Evolutionary conservation across 1,140 invertebrate species (phyloP).

Genomic region (Ptiloglossa arizonensis): DNA sequence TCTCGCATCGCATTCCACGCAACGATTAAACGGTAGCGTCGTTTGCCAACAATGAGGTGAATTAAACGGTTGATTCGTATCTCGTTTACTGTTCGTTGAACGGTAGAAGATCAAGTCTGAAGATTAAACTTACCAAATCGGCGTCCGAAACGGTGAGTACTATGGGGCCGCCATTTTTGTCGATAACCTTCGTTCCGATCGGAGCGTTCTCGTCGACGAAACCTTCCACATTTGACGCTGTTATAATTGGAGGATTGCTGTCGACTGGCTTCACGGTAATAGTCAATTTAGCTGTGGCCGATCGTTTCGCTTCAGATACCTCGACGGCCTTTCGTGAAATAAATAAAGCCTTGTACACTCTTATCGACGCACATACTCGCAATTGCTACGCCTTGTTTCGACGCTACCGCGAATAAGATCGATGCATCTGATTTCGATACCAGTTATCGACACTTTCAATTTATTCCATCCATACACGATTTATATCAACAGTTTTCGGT

Average conservation of each 20-base stretch:
- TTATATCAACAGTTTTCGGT: too few species aligned
- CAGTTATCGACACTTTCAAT: not conserved
- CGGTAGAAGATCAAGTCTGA: constrained; percentile 86
- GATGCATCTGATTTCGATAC: too few species aligned
- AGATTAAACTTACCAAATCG: constrained; percentile 86
- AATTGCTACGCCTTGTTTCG: not conserved
- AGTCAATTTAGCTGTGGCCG: constrained; percentile 90
- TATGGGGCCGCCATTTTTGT: constrained; percentile 86
- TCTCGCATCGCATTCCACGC: not conserved
- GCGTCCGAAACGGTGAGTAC: constrained; percentile 89
- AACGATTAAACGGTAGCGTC: not conserved
- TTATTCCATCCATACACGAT: too few species aligned
- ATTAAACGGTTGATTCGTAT: constrained; percentile 42
- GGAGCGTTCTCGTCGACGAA: constrained; percentile 93
- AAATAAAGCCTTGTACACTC: not conserved
- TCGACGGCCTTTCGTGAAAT: constrained; percentile 87
- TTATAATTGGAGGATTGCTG: constrained; percentile 90
- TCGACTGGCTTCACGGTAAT: constrained; percentile 92
- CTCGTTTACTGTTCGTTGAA: constrained; percentile 24
- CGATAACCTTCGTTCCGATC: constrained; percentile 90
- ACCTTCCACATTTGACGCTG: constrained; percentile 87
- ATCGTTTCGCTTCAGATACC: constrained; percentile 88
- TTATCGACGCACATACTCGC: not conserved
- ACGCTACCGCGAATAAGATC: not conserved
- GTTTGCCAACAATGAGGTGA: not conserved